phyloP scores from a whole-genome alignment of 1,140 invertebrate species.

The Elymnias hypermnestra region DNA sequence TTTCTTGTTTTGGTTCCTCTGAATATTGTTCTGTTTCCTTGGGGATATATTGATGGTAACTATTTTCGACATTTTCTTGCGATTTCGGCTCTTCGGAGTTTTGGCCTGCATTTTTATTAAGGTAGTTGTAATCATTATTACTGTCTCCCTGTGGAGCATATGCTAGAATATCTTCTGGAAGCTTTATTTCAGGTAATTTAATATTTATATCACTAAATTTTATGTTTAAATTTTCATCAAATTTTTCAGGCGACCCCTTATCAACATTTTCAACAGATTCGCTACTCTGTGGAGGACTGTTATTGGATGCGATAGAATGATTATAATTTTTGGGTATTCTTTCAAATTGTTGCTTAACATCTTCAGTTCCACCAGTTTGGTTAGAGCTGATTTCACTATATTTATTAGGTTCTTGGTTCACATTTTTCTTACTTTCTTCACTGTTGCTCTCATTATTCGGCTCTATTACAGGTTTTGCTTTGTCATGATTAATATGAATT shows the following conservation, averaged over 20 bases:
- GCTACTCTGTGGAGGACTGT: constrained; percentile 16
- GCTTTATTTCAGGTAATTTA: constrained; percentile 61
- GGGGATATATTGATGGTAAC: no score
- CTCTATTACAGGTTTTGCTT: constrained; percentile 62
- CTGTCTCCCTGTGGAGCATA: constrained; percentile 32
- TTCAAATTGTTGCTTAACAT: constrained; percentile 70
- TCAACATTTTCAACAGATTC: no score
- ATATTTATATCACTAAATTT: constrained; percentile 55
- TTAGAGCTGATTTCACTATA: constrained; percentile 19
- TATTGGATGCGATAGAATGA: constrained; percentile 32
- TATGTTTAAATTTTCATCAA: constrained; percentile 56
- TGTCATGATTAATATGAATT: constrained; percentile 43
- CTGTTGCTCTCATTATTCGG: constrained; percentile 42
- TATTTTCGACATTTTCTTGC: neutral
- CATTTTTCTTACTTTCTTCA: constrained; percentile 32
- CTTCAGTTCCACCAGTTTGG: constrained; percentile 26
- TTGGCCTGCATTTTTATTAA: constrained; percentile 32
- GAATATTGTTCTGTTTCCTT: constrained; percentile 27
- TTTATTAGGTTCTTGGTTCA: constrained; percentile 26
- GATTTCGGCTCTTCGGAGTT: constrained; percentile 7
- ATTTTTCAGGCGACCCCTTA: no score
- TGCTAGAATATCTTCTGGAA: constrained; percentile 59
- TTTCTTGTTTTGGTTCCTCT: constrained; percentile 4
- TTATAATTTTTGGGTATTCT: constrained; percentile 68
- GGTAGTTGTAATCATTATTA: constrained; percentile 28